Evolutionary conservation across 2,888 invertebrate genomes (phyloP).

Genomic region (Cenopis cana): DNA sequence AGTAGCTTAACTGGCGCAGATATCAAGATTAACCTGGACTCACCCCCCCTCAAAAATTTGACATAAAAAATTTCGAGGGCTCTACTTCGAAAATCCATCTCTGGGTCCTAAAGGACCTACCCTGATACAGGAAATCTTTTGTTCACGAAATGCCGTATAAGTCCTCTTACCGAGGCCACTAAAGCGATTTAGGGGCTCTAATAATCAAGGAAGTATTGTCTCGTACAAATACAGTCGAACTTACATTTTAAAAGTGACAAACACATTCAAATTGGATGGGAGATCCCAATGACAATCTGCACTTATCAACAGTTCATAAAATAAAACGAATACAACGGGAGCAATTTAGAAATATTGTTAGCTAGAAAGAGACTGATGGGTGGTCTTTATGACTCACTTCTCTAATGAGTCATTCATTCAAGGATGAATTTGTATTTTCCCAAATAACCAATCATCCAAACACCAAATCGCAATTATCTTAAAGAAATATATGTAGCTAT

Average conservation of each 20-base stretch:
- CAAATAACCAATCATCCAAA: neutral
- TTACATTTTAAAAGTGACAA: neutral
- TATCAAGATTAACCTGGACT: no score
- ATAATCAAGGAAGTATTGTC: neutral
- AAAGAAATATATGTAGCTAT: slow-evolving; percentile 2
- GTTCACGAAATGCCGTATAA: no score
- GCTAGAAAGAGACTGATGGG: neutral
- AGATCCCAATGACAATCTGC: slow-evolving; percentile 7
- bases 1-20: no score
- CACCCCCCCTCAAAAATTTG: no score
- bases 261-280: neutral
- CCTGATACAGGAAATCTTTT: no score
- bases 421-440: neutral
- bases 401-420: neutral
- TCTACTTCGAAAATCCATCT: no score
- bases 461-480: neutral
- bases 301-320: neutral
- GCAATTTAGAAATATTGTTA: slow-evolving; percentile 9
- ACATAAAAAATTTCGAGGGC: no score
- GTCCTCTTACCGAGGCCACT: no score
- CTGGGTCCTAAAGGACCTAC: no score
- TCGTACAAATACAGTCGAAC: no score
- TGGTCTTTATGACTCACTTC: slow-evolving; percentile 12
- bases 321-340: neutral
- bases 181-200: neutral